Conservation (phyloP, 2,888 invertebrate species). For the Lucinisca nassula region DNA sequence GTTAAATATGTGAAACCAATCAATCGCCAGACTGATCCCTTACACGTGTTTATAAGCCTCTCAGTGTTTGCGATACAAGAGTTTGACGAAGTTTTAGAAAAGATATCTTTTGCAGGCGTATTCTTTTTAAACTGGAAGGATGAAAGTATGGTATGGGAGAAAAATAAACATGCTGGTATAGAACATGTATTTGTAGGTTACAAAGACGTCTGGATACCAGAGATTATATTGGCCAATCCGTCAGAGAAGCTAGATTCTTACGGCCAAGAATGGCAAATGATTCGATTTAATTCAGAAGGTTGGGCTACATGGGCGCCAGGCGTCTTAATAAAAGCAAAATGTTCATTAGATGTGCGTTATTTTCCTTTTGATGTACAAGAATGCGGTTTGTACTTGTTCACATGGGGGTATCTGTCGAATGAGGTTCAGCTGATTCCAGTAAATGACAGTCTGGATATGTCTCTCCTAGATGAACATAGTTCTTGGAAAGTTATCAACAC, state of each 20-base stretch:
- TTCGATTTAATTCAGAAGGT: not conserved
- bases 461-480: not conserved
- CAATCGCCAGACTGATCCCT: not conserved
- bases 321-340: conserved; percentile 39
- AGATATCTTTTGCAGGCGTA: not conserved
- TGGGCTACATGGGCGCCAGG: conserved; percentile 26
- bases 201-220: conserved; percentile 48
- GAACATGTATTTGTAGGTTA: not conserved
- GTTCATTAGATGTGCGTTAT: conserved; percentile 36
- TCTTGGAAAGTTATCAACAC: not conserved
- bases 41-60: not conserved
- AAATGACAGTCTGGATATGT: not conserved
- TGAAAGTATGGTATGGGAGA: not conserved
- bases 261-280: conserved; percentile 24
- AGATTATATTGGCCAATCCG: conserved; percentile 33
- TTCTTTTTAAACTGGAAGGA: not conserved
- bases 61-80: not conserved
- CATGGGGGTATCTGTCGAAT: conserved; percentile 26
- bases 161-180: not conserved
- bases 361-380: conserved; percentile 54
- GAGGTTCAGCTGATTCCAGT: conserved; percentile 39
- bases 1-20: not conserved
- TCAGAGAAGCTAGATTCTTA: not conserved
- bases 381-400: conserved; percentile 32
- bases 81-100: not conserved